These are phyloP conservation scores for Dynastes hyllus DNA, from an alignment of 2,888 invertebrate genomes.

Conservation along the genomic window DNA sequence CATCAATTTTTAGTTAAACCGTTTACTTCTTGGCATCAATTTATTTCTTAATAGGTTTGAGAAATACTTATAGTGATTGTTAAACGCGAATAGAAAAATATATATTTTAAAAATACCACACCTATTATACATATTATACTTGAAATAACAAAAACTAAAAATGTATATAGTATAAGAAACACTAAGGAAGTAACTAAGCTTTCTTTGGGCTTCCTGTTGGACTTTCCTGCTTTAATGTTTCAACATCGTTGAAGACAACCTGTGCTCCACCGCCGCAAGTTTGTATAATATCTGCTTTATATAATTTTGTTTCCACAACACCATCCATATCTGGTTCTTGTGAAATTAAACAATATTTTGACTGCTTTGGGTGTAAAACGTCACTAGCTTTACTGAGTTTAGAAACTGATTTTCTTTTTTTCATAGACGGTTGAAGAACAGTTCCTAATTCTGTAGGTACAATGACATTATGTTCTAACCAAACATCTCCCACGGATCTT, in stretches of 20 bases:
- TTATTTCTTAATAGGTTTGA: too few relatives aligned
- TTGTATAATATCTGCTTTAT: constrained; percentile 94
- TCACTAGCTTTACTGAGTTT: constrained; percentile 87
- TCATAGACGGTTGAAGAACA: constrained; percentile 89
- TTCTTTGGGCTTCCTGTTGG: constrained; percentile 72
- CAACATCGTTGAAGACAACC: constrained; percentile 95
- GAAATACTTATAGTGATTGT: too few relatives aligned
- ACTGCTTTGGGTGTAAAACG: constrained; percentile 79
- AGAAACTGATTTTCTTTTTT: constrained; percentile 87
- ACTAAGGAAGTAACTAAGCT: neutral
- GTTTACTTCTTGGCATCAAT: too few relatives aligned
- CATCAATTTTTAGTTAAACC: too few relatives aligned
- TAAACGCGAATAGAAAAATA: neutral
- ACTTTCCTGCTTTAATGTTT: constrained; percentile 88
- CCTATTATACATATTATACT: neutral
- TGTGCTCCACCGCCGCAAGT: constrained; percentile 97
- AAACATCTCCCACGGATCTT: constrained; percentile 83
- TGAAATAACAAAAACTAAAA: neutral
- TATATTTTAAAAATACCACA: neutral
- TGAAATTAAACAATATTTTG: constrained; percentile 93
- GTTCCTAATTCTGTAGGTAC: constrained; percentile 90
- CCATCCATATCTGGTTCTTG: constrained; percentile 95
- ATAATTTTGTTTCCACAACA: constrained; percentile 92
- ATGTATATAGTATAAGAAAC: neutral
- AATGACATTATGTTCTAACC: constrained; percentile 92